These are phyloP conservation scores for Drosophila kokeensis DNA, from an alignment of 2,888 invertebrate species.

Conservation along the genomic window DNA sequence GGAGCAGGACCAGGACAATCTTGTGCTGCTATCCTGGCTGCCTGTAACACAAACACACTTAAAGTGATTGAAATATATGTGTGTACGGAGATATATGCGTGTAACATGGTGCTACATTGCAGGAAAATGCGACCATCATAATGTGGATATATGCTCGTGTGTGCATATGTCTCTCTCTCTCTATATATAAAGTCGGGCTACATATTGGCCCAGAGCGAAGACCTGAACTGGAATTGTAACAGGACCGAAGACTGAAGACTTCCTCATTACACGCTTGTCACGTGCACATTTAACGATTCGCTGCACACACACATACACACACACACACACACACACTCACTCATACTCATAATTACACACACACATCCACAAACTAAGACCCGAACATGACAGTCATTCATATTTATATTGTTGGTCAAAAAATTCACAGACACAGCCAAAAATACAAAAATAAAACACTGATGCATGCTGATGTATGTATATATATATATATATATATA, in stretches of 20 bases:
- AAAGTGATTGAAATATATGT: constrained; percentile 80
- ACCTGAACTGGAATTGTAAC: constrained; percentile 26
- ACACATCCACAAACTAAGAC: constrained; percentile 33
- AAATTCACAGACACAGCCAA: constrained; percentile 15
- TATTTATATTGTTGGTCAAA: constrained; percentile 72
- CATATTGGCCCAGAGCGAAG: constrained; percentile 51
- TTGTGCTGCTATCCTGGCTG: constrained; percentile 59
- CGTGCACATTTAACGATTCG: constrained; percentile 79
- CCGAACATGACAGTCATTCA: constrained; percentile 70
- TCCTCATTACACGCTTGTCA: constrained; percentile 81
- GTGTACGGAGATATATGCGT: constrained; percentile 67
- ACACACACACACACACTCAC: constrained; percentile 22
- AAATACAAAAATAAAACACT: constrained; percentile 13
- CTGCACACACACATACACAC: constrained; percentile 58
- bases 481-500: constrained; percentile 36
- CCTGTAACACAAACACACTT: constrained; percentile 76
- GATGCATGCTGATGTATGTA: constrained; percentile 1
- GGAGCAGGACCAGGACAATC: constrained; percentile 37
- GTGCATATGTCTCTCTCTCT: constrained; percentile 15
- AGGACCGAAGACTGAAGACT: constrained; percentile 60
- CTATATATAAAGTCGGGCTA: constrained; percentile 31
- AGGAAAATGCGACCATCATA: constrained; percentile 38
- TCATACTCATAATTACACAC: constrained; percentile 33
- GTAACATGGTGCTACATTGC: constrained; percentile 64
- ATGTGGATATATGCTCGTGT: constrained; percentile 10